Evolutionary conservation across 1,140 invertebrate species (phyloP).

Genomic region (Drosophila leontia): DNA sequence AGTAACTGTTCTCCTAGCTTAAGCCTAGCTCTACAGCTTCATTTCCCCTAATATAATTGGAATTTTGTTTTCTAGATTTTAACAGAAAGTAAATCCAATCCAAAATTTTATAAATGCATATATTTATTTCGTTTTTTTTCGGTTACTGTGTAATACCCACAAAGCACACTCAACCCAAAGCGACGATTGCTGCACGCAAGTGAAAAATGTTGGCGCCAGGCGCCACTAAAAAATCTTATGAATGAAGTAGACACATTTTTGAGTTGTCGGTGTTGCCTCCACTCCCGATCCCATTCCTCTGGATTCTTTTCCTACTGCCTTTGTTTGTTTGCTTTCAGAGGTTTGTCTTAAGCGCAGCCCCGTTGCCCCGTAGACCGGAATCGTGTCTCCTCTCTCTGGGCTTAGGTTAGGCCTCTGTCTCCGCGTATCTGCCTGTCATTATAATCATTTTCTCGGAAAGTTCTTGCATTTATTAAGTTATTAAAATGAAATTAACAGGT

Average conservation of each 20-base stretch:
- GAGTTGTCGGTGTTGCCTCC: slow-evolving; percentile 42
- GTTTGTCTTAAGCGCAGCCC: slow-evolving; percentile 31
- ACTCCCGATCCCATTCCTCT: background rate
- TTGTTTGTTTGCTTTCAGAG: slow-evolving; percentile 43
- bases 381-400: slow-evolving; percentile 41
- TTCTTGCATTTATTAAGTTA: slow-evolving; percentile 77
- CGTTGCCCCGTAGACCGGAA: slow-evolving; percentile 52
- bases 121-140: background rate
- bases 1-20: background rate
- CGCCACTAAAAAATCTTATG: slow-evolving; percentile 82
- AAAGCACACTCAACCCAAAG: slow-evolving; percentile 26
- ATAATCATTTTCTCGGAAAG: slow-evolving; percentile 67
- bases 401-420: slow-evolving; percentile 19
- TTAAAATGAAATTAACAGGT: slow-evolving; percentile 70
- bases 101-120: too few relatives aligned
- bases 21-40: background rate
- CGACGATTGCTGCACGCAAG: slow-evolving; percentile 76
- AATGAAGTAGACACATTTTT: slow-evolving; percentile 83
- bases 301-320: slow-evolving; percentile 8
- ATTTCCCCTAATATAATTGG: background rate
- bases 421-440: slow-evolving; percentile 50
- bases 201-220: slow-evolving; percentile 82
- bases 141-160: slow-evolving; percentile 22
- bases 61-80: background rate
- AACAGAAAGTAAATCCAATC: background rate